These are phyloP conservation scores for Adoxophyes honmai DNA, from an alignment of 1,140 invertebrate genomes.

Conservation along the genomic window DNA sequence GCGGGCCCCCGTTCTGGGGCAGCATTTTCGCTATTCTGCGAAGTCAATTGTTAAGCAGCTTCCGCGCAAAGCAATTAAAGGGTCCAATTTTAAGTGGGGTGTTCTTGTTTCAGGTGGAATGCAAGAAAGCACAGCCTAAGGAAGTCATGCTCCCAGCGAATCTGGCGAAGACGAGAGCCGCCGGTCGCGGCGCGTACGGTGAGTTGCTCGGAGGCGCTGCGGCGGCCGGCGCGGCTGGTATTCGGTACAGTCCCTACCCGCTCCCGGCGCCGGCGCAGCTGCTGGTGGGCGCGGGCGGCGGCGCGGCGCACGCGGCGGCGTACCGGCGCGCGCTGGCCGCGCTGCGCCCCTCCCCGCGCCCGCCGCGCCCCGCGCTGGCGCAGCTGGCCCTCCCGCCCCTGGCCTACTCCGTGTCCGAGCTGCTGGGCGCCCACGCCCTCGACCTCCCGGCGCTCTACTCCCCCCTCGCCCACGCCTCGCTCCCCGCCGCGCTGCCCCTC, in stretches of 20 bases:
- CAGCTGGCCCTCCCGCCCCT: constrained; percentile 58
- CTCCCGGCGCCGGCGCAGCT: constrained; percentile 79
- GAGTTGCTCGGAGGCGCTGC: constrained; percentile 92
- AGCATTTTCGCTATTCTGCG: constrained; percentile 54
- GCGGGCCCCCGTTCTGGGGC: constrained; percentile 48
- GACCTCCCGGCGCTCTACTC: constrained; percentile 69
- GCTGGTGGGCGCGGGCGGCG: constrained; percentile 72
- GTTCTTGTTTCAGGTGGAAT: constrained; percentile 92
- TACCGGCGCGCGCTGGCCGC: constrained; percentile 71
- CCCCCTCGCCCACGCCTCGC: constrained; percentile 59
- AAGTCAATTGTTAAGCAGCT: constrained; percentile 13
- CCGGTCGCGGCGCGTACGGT: constrained; percentile 95
- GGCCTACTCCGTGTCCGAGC: constrained; percentile 70
- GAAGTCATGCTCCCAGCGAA: constrained; percentile 99
- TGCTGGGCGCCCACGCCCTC: constrained; percentile 68
- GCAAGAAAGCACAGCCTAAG: constrained; percentile 99
- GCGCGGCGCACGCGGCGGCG: constrained; percentile 45
- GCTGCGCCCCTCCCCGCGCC: constrained; percentile 60
- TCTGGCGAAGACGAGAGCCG: constrained; percentile 94
- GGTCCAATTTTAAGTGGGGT: neutral
- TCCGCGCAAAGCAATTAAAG: constrained; percentile 24
- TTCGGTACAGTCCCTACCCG: constrained; percentile 81
- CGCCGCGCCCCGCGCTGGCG: constrained; percentile 62
- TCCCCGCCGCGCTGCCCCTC: constrained; percentile 78
- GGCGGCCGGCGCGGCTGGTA: constrained; percentile 76